Percentiles rank a stretch among this genome's conserved stretches.
Conservation (phyloP, 2,888 invertebrate genomes). For the Drosophila mayaguana region DNA sequence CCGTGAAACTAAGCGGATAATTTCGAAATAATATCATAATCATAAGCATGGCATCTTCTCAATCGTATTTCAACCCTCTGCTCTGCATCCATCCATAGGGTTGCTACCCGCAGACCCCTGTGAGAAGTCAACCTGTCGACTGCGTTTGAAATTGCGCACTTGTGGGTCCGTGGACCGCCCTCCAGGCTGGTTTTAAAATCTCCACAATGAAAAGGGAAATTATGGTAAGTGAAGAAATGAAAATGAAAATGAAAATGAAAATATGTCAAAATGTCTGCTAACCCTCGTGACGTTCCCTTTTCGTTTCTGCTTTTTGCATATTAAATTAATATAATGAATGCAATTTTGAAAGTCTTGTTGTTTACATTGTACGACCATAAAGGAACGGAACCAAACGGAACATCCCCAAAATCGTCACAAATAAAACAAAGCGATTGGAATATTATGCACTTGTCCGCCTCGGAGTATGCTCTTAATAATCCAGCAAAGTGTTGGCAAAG, state of each 20-base stretch:
- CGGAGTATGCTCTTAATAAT: conserved; percentile 78
- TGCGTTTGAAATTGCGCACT: conserved; percentile 81
- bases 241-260: conserved; percentile 74
- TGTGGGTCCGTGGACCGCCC: conserved; percentile 45
- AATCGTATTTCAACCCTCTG: conserved; percentile 52
- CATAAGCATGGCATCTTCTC: conserved; percentile 69
- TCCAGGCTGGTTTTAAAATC: conserved; percentile 56
- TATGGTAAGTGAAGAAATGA: conserved; percentile 74
- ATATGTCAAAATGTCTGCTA: conserved; percentile 76
- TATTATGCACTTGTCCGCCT: conserved; percentile 83
- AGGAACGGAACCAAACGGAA: conserved; percentile 29
- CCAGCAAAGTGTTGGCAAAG: conserved; percentile 61
- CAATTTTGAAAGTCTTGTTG: conserved; percentile 80
- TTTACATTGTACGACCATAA: conserved; percentile 70
- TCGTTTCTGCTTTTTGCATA: conserved; percentile 67
- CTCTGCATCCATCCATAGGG: background rate
- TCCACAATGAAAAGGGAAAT: conserved; percentile 61
- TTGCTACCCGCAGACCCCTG: conserved; percentile 11
- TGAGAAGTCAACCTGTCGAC: conserved; percentile 81
- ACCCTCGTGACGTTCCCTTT: conserved; percentile 53
- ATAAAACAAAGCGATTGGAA: conserved; percentile 83
- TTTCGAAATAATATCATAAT: conserved; percentile 84
- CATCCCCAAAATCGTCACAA: conserved; percentile 50
- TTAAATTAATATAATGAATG: conserved; percentile 83
- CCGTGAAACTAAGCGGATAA: conserved; percentile 83